Evolutionary conservation across 2,888 invertebrate species (phyloP).

Genomic region (Drosophila prostipennis): DNA sequence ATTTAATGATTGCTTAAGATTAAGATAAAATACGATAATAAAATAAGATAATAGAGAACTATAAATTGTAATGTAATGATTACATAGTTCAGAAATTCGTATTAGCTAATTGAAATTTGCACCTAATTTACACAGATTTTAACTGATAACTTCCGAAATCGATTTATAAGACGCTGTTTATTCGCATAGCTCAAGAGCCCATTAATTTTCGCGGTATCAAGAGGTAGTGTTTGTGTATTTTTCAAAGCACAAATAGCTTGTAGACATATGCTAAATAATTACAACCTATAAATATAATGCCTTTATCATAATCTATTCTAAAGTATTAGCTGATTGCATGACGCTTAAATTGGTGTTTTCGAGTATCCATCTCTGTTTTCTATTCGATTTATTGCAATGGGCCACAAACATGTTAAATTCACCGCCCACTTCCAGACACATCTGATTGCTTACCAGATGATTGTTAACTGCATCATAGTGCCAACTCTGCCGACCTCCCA

Average conservation of each 20-base stretch:
- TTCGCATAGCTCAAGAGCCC: too few species aligned
- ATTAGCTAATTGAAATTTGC: too few species aligned
- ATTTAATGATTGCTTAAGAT: too few species aligned
- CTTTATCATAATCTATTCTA: neutral
- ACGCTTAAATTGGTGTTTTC: neutral
- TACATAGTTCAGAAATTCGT: too few species aligned
- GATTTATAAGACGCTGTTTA: too few species aligned
- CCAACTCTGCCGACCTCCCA: slow-evolving; percentile 3
- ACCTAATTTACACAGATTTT: too few species aligned
- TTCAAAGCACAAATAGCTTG: neutral
- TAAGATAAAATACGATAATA: too few species aligned
- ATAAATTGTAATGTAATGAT: too few species aligned
- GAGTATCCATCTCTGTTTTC: slow-evolving; percentile 2
- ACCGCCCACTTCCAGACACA: neutral
- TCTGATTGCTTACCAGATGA: neutral
- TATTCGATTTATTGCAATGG: neutral
- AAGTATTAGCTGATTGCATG: neutral
- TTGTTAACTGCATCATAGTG: neutral
- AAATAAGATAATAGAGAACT: too few species aligned
- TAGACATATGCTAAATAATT: neutral
- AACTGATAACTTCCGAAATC: too few species aligned
- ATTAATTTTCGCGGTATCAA: neutral
- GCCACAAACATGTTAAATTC: neutral
- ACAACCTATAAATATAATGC: neutral
- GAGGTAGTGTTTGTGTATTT: neutral